Percentiles rank a stretch among this genome's conserved stretches.
phyloP scores from a whole-genome alignment of 2,113 vertebrate species.

The Siphamia tubifer region DNA sequence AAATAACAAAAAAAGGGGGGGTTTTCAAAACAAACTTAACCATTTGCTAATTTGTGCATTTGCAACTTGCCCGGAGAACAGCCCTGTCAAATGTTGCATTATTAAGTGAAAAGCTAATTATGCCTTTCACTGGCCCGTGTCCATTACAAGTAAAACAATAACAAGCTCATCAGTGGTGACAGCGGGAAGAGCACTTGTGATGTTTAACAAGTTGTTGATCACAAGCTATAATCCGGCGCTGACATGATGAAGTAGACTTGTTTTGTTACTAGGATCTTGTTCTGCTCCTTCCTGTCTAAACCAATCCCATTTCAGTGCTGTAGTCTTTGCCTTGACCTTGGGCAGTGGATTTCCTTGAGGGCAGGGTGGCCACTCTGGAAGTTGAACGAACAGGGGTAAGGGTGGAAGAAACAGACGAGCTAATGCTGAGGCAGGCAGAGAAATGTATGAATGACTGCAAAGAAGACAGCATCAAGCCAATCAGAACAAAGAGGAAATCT shows the following conservation, averaged over 20 bases:
- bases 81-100: constrained; percentile 40
- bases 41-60: constrained; percentile 55
- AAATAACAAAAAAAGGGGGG: too few relatives aligned
- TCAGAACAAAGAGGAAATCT: constrained; percentile 32
- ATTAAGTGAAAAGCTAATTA: constrained; percentile 57
- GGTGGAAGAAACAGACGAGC: constrained; percentile 39
- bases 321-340: constrained; percentile 71
- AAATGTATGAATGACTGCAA: constrained; percentile 83
- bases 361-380: constrained; percentile 58
- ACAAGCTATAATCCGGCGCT: constrained; percentile 61
- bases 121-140: constrained; percentile 45
- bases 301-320: constrained; percentile 66
- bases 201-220: constrained; percentile 71
- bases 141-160: constrained; percentile 54
- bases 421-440: constrained; percentile 67
- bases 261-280: constrained; percentile 79
- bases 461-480: constrained; percentile 60
- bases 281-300: constrained; percentile 59
- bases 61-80: constrained; percentile 42
- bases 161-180: constrained; percentile 54
- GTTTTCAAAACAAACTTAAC: constrained; percentile 63
- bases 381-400: constrained; percentile 50
- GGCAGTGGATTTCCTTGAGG: constrained; percentile 68
- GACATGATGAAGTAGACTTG: constrained; percentile 68
- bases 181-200: constrained; percentile 56